A percentile compares a stretch with the other conserved stretches of the same genome.
phyloP scores from a whole-genome alignment of 2,888 invertebrate genomes.

The Temnothorax ravouxi region DNA sequence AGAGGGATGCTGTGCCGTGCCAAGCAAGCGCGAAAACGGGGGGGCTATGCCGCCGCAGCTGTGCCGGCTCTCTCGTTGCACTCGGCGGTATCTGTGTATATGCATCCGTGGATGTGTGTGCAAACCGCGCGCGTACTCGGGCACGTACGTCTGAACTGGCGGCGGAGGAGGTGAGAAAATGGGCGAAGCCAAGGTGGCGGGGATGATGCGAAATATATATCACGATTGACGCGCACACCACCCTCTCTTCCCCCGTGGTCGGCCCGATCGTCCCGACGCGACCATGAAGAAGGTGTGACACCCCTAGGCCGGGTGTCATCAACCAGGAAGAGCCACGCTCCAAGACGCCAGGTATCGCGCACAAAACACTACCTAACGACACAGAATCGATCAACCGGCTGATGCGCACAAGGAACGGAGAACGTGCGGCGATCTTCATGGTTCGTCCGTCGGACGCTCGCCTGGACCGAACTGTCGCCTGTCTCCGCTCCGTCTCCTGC shows the following conservation, averaged over 20 bases:
- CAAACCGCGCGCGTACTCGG: conserved; percentile 66
- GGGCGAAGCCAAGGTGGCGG: conserved; percentile 65
- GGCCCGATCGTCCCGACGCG: conserved; percentile 33
- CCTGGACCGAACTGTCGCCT: conserved; percentile 32
- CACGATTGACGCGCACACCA: conserved; percentile 72
- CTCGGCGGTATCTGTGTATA: conserved; percentile 43
- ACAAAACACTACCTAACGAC: conserved; percentile 66
- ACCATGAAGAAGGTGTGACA: conserved; percentile 69
- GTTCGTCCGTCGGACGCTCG: conserved; percentile 39
- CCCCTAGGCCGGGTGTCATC: conserved; percentile 51
- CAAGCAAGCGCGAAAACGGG: conserved; percentile 83
- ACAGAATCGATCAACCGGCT: conserved; percentile 64
- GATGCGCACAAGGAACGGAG: neutral
- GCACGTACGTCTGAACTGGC: conserved; percentile 58
- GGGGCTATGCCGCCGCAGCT: conserved; percentile 77
- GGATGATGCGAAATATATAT: conserved; percentile 70
- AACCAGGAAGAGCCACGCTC: conserved; percentile 58
- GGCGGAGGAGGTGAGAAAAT: conserved; percentile 74
- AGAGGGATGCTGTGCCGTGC: conserved; percentile 83
- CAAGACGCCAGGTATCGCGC: conserved; percentile 56
- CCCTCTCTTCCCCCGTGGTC: conserved; percentile 47
- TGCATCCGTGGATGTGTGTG: conserved; percentile 65
- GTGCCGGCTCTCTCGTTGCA: conserved; percentile 70
- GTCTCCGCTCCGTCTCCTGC: conserved; percentile 42
- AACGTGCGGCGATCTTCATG: conserved; percentile 14